Base-by-base conservation (phyloP, 1,140 invertebrate species). In the Lepidurus packardi region DNA sequence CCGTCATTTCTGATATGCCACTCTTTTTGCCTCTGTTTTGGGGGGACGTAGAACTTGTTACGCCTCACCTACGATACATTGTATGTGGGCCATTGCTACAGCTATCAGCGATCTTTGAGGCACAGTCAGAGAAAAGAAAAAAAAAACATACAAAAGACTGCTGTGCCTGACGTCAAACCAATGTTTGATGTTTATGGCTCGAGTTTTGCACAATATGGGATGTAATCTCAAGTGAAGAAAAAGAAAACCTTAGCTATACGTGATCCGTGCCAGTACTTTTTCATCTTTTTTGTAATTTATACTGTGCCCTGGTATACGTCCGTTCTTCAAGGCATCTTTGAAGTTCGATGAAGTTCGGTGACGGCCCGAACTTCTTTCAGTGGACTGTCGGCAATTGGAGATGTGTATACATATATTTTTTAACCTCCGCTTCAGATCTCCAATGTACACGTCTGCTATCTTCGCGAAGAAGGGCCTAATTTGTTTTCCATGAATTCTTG, bases 31-130 rank as follows among this genome's bases (percentile, higher is more conserved):
- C 34, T 34, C 34, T 34, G 34, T 34, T 34, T 34, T 34, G 2
- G 34, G 34, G 25, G 34, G 34, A 24, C 3, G 11, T 24, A 5
- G 74, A 4, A 3, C 24, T 24, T 24, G 6, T 42, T 75, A 34
- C 4, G 74, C 77, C 45, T 73, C 77, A 11, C 77, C 77, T 11
- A 78, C 77, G n/a, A 42, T 78, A 78, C 77, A 34, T 34, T 34
- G 34, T 34, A 34, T 34, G 4, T 34, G 34, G 34, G 34, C 34
- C 34, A 34, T 34, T 34, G 34, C 34, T 34, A 34, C 34, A 34
- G 34, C 34, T 34, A 34, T 78, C 77, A 78, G 53, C 65, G 65
- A 24, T 53, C 34, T 34, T 34, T 34, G 34, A 34, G 34, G 34
- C 34, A 34, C 34, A 34, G 34, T 34, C 34, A 4, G 34, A 34